Percentiles rank a stretch among this genome's conserved stretches.
phyloP scores from a whole-genome alignment of 92 coral and sea anemone genomes.

The Zoanthus gigantus region DNA sequence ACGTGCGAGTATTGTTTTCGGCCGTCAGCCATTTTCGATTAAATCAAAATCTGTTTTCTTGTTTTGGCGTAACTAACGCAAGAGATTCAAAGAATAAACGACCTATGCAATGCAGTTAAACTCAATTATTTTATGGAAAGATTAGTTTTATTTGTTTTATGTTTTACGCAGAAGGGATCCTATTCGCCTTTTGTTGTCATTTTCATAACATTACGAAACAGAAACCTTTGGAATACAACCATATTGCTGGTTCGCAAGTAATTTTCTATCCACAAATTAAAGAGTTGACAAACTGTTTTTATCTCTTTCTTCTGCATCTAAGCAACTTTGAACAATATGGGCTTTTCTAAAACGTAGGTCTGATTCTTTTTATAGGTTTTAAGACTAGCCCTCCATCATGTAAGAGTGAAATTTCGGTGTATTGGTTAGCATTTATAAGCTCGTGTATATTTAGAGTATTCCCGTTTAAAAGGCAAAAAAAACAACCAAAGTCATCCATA shows the following conservation, averaged over 20 bases:
- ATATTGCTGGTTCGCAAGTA: not conserved
- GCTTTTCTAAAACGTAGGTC: too few species aligned
- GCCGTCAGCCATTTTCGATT: conserved; percentile 38
- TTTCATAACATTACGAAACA: conserved; percentile 21
- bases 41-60: conserved; percentile 24
- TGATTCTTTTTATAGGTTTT: too few species aligned
- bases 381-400: too few species aligned
- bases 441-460: too few species aligned
- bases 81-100: not conserved
- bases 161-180: conserved; percentile 20
- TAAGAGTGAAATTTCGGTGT: too few species aligned
- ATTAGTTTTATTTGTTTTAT: conserved; percentile 28
- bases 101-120: not conserved
- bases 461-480: too few species aligned
- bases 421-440: too few species aligned
- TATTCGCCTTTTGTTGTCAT: conserved; percentile 14
- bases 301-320: too few species aligned
- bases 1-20: conserved; percentile 36
- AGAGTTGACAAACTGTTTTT: not conserved
- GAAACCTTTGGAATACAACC: conserved; percentile 8
- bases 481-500: too few species aligned
- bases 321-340: too few species aligned
- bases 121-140: conserved; percentile 25
- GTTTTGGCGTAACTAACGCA: not conserved
- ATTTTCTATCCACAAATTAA: too few species aligned